A percentile compares a stretch with the other conserved stretches of the same genome.
Evolutionary conservation across 2,888 invertebrate genomes (phyloP).

Genomic region (Himalopsyche kuldschensis): DNA sequence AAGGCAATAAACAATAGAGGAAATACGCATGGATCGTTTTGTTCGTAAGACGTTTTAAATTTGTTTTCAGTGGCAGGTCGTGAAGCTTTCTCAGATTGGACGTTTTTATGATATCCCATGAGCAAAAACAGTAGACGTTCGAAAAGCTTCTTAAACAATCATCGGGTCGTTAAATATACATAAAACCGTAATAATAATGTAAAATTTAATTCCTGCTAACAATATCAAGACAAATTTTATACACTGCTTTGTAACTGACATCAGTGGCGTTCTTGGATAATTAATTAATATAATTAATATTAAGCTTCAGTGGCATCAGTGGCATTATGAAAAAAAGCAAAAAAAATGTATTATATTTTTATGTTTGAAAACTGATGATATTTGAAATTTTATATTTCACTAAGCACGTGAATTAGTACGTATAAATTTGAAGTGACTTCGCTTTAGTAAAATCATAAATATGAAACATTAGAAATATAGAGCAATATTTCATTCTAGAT

Average conservation of each 20-base stretch:
- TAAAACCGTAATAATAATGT: constrained; percentile 7
- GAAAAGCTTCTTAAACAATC: constrained; percentile 18
- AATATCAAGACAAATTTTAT: constrained; percentile 9
- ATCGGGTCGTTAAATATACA: constrained; percentile 24
- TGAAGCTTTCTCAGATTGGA: neutral
- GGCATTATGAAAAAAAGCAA: no score
- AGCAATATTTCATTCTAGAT: no score
- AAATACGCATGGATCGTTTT: neutral
- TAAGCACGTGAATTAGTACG: no score
- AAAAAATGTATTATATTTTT: no score
- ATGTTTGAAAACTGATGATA: no score
- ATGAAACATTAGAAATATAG: no score
- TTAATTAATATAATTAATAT: no score
- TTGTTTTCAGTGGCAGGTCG: neutral
- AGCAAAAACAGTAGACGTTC: neutral
- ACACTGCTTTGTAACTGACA: neutral
- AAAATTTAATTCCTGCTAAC: constrained; percentile 6
- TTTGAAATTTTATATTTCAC: no score
- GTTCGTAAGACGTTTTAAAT: neutral
- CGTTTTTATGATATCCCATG: neutral
- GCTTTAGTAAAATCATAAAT: no score
- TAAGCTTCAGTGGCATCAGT: no score
- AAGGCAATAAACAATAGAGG: neutral
- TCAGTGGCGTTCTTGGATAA: neutral
- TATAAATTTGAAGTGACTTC: no score